Evolutionary conservation across 2,888 invertebrate species (phyloP).

Genomic region (Gastracanthus pulcherrimus): DNA sequence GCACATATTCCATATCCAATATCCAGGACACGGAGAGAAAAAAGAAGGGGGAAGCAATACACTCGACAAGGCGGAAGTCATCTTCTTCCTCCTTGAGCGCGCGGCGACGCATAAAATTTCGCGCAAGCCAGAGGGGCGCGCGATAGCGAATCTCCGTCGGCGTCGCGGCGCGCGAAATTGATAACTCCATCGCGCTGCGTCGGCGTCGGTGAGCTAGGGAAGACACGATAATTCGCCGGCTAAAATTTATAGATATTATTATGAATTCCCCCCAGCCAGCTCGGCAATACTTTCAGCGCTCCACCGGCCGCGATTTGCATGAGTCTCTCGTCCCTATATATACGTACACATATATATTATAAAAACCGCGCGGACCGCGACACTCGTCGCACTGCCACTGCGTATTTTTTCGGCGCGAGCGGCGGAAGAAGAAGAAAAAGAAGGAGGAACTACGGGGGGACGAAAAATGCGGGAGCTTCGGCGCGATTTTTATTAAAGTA

Average conservation of each 20-base stretch:
- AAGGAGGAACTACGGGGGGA: neutral
- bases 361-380: neutral
- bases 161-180: conserved; percentile 19
- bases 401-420: neutral
- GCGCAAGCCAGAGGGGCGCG: conserved; percentile 1
- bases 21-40: too few species aligned
- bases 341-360: neutral
- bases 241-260: conserved; percentile 53
- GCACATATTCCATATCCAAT: too few species aligned
- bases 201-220: neutral
- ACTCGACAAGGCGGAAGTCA: conserved; percentile 25
- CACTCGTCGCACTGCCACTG: neutral
- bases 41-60: neutral
- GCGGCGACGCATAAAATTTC: conserved; percentile 44
- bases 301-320: neutral
- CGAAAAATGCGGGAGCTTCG: neutral
- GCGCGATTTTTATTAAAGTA: conserved; percentile 61
- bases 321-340: neutral
- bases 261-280: conserved; percentile 35
- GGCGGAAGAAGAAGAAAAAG: neutral
- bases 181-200: conserved; percentile 41
- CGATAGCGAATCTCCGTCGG: conserved; percentile 3
- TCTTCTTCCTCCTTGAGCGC: neutral
- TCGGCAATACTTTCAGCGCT: conserved; percentile 34
- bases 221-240: conserved; percentile 32